These are phyloP conservation scores for Osmoderma eremita DNA, from an alignment of 2,888 invertebrate species.

Conservation along the genomic window DNA sequence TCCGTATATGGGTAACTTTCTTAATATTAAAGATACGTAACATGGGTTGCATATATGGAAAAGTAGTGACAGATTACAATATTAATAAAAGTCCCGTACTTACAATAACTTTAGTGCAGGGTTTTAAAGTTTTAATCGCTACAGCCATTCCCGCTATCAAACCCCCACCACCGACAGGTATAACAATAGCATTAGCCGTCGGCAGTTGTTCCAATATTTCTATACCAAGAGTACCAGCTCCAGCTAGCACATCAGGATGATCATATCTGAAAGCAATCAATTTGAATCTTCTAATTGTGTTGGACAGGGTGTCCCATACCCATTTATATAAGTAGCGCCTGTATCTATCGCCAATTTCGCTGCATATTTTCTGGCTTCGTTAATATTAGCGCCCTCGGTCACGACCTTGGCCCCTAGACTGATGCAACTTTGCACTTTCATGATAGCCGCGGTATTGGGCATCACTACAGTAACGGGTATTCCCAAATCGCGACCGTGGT, in stretches of 20 bases:
- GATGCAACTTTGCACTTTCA: conserved; percentile 92
- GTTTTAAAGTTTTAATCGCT: conserved; percentile 84
- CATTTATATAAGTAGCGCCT: conserved; percentile 85
- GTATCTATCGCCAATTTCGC: conserved; percentile 77
- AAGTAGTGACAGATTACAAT: too few relatives aligned
- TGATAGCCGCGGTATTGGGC: conserved; percentile 93
- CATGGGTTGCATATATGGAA: too few relatives aligned
- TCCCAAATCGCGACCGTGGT: conserved; percentile 72
- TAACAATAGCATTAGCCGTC: conserved; percentile 83
- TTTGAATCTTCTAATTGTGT: too few relatives aligned
- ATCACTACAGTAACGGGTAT: conserved; percentile 86
- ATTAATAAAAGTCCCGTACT: too few relatives aligned
- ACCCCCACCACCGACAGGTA: conserved; percentile 91
- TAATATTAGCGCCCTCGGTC: conserved; percentile 83
- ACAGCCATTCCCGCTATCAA: conserved; percentile 87
- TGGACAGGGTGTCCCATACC: conserved; percentile 80
- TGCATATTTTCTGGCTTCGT: conserved; percentile 83
- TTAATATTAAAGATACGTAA: too few relatives aligned
- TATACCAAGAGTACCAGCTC: conserved; percentile 89
- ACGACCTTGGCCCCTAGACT: conserved; percentile 87
- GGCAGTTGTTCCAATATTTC: conserved; percentile 89
- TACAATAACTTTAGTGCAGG: conserved; percentile 80
- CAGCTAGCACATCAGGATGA: conserved; percentile 90
- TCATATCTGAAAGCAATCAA: too few relatives aligned
- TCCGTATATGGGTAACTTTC: too few relatives aligned